Percentiles rank a stretch among this genome's conserved stretches.
These are phyloP conservation scores for Troides aeacus DNA, from an alignment of 2,888 invertebrate species.

Conservation along the genomic window DNA sequence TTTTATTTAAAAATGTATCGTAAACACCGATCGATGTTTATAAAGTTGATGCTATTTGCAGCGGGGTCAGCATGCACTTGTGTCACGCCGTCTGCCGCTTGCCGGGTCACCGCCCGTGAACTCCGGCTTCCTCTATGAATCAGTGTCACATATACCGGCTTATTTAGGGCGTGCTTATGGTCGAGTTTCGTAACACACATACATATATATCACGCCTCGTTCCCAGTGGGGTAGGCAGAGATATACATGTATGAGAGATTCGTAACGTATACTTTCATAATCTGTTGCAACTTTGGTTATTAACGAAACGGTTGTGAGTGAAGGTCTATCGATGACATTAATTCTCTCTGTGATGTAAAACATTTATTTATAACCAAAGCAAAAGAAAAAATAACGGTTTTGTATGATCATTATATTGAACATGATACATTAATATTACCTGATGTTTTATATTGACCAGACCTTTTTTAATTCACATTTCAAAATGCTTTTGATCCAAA, in stretches of 20 bases:
- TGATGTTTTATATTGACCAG: no score
- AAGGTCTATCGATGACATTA: no score
- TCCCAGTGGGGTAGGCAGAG: no score
- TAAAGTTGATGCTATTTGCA: conserved; percentile 5
- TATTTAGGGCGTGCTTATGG: conserved; percentile 59
- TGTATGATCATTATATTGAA: no score
- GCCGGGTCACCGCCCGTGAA: conserved; percentile 75
- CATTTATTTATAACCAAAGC: no score
- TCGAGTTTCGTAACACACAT: background rate
- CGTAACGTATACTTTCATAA: background rate
- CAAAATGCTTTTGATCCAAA: no score
- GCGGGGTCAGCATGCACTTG: conserved; percentile 25
- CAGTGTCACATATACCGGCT: conserved; percentile 41
- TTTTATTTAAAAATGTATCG: background rate
- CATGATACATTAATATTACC: no score
- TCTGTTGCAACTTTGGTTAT: background rate
- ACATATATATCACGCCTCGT: no score
- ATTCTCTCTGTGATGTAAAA: no score
- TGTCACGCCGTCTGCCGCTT: conserved; percentile 55
- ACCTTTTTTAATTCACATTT: no score
- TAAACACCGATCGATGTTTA: conserved; percentile 1
- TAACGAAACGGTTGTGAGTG: background rate
- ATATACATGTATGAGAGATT: background rate
- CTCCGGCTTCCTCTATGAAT: conserved; percentile 63
- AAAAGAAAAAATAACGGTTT: no score